Percentiles rank a stretch among this genome's conserved stretches.
Evolutionary conservation across 1,140 invertebrate species (phyloP).

Genomic region (Cyrtorhinus lividipennis): DNA sequence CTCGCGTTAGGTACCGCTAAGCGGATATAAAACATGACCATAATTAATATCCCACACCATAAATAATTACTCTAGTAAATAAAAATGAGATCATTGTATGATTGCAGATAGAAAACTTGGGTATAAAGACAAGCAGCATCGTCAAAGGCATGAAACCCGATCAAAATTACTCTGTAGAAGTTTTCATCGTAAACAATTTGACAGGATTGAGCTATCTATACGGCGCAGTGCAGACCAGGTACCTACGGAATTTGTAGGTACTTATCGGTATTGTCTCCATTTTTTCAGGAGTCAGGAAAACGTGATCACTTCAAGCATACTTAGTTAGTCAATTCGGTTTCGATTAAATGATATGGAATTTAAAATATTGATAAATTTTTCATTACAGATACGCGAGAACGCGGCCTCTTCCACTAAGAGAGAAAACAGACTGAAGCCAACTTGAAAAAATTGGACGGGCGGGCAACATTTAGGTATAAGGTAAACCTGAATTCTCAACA

Average conservation of each 20-base stretch:
- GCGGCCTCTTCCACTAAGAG: constrained; percentile 4
- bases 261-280: too few species aligned
- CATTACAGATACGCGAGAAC: neutral
- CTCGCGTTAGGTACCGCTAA: too few species aligned
- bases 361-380: neutral
- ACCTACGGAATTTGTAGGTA: too few species aligned
- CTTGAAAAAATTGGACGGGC: constrained; percentile 5
- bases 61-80: too few species aligned
- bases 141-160: neutral
- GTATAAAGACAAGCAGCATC: neutral
- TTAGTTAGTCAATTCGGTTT: too few species aligned
- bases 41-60: too few species aligned
- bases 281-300: too few species aligned
- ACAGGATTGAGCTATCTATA: constrained; percentile 7
- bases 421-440: neutral
- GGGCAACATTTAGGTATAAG: constrained; percentile 13
- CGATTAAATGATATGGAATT: too few species aligned
- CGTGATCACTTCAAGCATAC: too few species aligned
- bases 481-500: too few species aligned
- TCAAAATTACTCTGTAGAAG: constrained; percentile 4
- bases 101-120: constrained; percentile 4
- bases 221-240: neutral
- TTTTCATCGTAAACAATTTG: constrained; percentile 12
- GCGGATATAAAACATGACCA: too few species aligned
- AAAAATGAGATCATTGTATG: neutral